Evolutionary conservation across 2,797 vertebrate genomes (phyloP), one percentile per base, ranked within the genome.

Genomic region (Cetoscarus ocellatus): DNA sequence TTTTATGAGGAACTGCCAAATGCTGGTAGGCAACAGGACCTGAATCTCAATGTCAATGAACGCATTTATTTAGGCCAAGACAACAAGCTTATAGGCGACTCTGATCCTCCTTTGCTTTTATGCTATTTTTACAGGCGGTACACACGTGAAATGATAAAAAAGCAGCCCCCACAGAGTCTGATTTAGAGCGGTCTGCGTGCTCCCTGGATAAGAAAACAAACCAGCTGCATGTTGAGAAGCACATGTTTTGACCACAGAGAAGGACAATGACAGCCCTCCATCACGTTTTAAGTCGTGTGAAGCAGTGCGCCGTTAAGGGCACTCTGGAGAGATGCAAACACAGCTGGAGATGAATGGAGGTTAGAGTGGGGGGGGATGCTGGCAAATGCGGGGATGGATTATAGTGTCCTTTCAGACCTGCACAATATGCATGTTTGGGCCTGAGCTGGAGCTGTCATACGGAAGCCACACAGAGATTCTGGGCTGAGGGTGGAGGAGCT

Each of bases 401-500:
- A 93, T 89, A 77, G 81, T 78, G 75, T 89, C 85, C 86, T 93
- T 93, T 94, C 86, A 91, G 83, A 81, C 79, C 63, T 75, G 60
- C 91, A 93, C 90, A 92, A 93, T 91, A 83, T 87, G 85, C 79
- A 87, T 84, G 87, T 89, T 92, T 91, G 75, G 75, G 86, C 86
- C 83, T 83, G 79, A 75, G 82, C 89, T 86, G 66, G 64, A 91
- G 80, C 74, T 64, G 77, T 79, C 62, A 73, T 69, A 75, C 55
- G 56, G 77, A 67, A 84, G 76, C 73, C 80, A 69, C 84, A 82
- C 77, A 74, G 77, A 85, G 83, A 79, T 79, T 72, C 44, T 61
- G 80, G 79, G 71, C 63, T 77, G 50, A 45, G 55, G 61, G 73
- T n/a, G 49, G 51, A 15, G 3, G 45, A 11, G 42, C 10, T 27